A percentile compares a stretch with the other conserved stretches of the same genome.
These are phyloP conservation scores for Hymenochirus boettgeri DNA, from an alignment of 2,113 vertebrate genomes.

Conservation along the genomic window DNA sequence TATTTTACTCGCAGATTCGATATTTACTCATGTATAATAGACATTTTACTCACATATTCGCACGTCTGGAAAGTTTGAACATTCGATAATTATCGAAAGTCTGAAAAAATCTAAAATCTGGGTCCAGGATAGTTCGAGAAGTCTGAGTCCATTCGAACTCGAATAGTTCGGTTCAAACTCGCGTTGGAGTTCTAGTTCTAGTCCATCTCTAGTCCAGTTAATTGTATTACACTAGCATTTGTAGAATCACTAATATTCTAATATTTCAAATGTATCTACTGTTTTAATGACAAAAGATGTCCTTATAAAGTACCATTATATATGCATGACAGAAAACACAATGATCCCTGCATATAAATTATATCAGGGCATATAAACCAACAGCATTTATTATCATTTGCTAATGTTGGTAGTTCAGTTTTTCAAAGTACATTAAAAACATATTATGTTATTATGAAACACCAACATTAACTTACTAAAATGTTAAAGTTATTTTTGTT, in stretches of 20 bases:
- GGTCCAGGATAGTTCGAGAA: too few species aligned
- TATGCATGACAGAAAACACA: conserved; percentile 48
- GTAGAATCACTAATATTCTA: background rate
- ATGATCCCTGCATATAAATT: conserved; percentile 54
- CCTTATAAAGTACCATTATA: conserved; percentile 24
- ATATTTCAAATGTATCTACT: conserved; percentile 10
- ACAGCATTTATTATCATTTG: conserved; percentile 53
- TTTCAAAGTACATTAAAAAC: conserved; percentile 64
- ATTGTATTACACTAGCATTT: background rate
- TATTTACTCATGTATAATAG: too few species aligned
- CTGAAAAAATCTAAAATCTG: too few species aligned
- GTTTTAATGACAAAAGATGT: conserved; percentile 7
- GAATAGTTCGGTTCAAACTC: too few species aligned
- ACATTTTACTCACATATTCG: too few species aligned
- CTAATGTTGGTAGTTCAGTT: conserved; percentile 56
- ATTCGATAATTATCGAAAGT: too few species aligned
- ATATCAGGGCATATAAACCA: conserved; percentile 45
- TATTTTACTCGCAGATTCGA: too few species aligned
- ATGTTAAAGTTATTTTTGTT: conserved; percentile 45
- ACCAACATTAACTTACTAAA: conserved; percentile 58
- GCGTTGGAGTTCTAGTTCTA: too few species aligned
- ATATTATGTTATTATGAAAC: conserved; percentile 57
- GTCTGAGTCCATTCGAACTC: too few species aligned
- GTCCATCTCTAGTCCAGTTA: too few species aligned
- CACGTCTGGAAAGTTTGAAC: too few species aligned